Base-by-base conservation (phyloP, 2,888 invertebrate genomes). In the Tribolium freemani region DNA sequence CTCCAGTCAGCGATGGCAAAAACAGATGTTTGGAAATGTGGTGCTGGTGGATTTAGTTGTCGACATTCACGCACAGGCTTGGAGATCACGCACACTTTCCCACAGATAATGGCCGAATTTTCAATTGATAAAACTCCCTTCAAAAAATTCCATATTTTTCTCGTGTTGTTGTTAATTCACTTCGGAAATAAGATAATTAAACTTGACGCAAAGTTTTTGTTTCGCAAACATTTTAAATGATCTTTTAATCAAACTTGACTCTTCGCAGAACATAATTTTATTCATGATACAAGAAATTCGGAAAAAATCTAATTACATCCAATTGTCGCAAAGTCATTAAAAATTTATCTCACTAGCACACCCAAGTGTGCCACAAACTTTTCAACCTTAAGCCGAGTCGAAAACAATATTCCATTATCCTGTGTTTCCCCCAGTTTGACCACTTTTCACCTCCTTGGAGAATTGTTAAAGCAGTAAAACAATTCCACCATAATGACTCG, bases 1-100 rank as follows among this genome's bases (percentile, higher is more conserved):
- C 31, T 10, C 31, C 30, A 50, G 50, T 63, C 63, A 50, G 63
- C 45, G 38, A 50, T 51, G 13, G 50, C 63, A 63, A 63, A 63
- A 63, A n/a, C 50, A 63, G 30, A 26, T 54, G 54, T 63, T 63
- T 48, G 13, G 13, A 48, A 45, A 45, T 45, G 11, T 45, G n/a
- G n/a, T 11, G 45, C 1, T 45, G n/a, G 11, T 45, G n/a, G n/a
- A 48, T 48, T 48, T 16, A 13, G 16, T 16, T 16, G 48, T 48
- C 11, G 48, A 48, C 48, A 48, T 48, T 48, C 48, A 48, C 48
- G 48, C 48, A 48, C 13, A 48, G 6, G 11, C 13, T 13, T 0
- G 16, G 8, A n/a, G 11, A 11, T 48, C 48, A 48, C 48, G 48
- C 48, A 48, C 48, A 48, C n/a, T 48, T 16, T 48, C 48, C 11